These are phyloP conservation scores for Ceyx melanurus DNA, from an alignment of 2,113 vertebrate species.

Conservation along the genomic window DNA sequence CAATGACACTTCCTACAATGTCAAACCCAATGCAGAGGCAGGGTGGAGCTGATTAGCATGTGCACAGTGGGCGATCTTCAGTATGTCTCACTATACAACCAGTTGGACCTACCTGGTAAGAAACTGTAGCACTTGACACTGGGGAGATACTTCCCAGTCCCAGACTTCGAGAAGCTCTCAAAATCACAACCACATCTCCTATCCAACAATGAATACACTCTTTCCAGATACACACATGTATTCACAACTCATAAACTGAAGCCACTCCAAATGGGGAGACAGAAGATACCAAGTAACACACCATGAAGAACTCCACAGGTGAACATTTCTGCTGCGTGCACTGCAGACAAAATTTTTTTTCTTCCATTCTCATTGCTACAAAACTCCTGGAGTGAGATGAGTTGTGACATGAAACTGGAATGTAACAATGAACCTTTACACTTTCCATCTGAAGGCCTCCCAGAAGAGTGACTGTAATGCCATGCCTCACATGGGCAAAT, in stretches of 20 bases:
- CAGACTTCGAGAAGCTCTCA: not conserved
- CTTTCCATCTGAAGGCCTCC: constrained; percentile 13
- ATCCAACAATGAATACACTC: not conserved
- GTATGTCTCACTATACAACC: not conserved
- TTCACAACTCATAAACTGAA: not conserved
- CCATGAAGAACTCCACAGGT: not conserved
- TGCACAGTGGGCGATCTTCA: not conserved
- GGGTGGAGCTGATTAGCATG: not conserved
- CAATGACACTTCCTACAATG: not conserved
- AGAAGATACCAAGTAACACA: not conserved
- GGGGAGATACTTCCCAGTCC: not conserved
- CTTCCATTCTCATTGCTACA: constrained; percentile 10
- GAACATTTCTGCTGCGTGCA: not conserved
- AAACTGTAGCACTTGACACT: not conserved
- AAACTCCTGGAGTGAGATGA: constrained; percentile 4
- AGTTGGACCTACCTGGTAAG: not conserved
- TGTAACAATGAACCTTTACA: constrained; percentile 50
- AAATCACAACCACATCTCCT: not conserved
- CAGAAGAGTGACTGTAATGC: constrained; percentile 5
- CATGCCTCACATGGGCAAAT: not conserved
- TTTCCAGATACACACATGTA: not conserved
- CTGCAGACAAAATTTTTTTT: not conserved
- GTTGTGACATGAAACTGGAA: constrained; percentile 17
- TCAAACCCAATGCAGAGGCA: not conserved
- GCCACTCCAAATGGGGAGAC: not conserved